phyloP scores from a whole-genome alignment of 2,888 invertebrate genomes.

The Zygaena filipendulae region DNA sequence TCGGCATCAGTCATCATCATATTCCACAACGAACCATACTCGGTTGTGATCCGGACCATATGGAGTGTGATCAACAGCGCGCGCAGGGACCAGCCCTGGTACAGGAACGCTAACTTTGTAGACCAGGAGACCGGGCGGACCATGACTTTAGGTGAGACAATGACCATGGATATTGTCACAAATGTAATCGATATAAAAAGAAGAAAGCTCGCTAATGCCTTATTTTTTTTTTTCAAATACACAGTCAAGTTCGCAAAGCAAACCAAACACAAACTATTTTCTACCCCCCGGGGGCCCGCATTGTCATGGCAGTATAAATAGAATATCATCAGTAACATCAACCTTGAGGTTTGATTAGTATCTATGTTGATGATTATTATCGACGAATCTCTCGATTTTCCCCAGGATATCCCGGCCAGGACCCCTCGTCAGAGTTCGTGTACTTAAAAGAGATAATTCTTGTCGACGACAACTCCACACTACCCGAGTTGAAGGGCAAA shows the following conservation, averaged over 20 bases:
- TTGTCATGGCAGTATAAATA: too few relatives aligned
- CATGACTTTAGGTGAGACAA: conserved; percentile 39
- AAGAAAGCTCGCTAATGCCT: too few relatives aligned
- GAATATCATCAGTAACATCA: too few relatives aligned
- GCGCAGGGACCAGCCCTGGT: conserved; percentile 48
- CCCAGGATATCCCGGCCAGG: conserved; percentile 50
- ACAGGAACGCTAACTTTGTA: conserved; percentile 32
- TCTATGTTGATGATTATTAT: too few relatives aligned
- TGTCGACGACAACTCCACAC: conserved; percentile 93
- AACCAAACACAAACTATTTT: too few relatives aligned
- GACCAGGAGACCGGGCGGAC: conserved; percentile 30
- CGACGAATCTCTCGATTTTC: too few relatives aligned
- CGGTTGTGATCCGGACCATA: conserved; percentile 84
- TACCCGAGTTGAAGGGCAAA: conserved; percentile 77
- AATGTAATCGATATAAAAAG: too few relatives aligned
- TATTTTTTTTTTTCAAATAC: too few relatives aligned
- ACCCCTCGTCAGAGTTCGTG: conserved; percentile 43
- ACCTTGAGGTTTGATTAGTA: too few relatives aligned
- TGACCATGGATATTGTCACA: too few relatives aligned
- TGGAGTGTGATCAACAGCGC: conserved; percentile 89
- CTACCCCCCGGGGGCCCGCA: too few relatives aligned
- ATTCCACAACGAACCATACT: conserved; percentile 92
- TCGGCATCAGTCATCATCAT: conserved; percentile 85
- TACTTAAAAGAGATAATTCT: conserved; percentile 92
- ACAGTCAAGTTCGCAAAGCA: too few relatives aligned